Conservation (phyloP, 1,140 invertebrate genomes). For the Caenorhabditis remanei region DNA sequence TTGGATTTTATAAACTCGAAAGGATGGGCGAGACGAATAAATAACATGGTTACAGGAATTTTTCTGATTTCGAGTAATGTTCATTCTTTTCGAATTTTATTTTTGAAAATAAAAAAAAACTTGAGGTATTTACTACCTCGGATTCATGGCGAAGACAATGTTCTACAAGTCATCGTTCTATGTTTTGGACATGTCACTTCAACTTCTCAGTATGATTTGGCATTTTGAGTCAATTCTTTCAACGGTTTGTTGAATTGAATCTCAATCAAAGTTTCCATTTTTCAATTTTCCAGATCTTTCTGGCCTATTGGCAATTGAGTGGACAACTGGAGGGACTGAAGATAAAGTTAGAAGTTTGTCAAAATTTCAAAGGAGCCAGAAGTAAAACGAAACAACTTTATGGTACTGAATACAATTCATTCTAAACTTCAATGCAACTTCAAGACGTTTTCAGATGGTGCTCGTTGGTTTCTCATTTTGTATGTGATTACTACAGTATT, state of each 20-base stretch:
- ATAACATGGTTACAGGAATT: neutral
- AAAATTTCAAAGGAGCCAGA: neutral
- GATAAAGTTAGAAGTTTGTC: neutral
- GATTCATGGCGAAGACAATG: constrained; percentile 10
- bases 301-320: neutral
- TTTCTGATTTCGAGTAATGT: constrained; percentile 10
- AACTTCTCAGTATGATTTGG: constrained; percentile 28
- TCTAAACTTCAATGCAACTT: neutral
- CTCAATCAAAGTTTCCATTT: neutral
- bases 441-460: neutral
- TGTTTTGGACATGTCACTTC: neutral
- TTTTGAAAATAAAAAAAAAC: neutral
- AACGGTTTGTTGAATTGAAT: neutral
- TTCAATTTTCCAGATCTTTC: neutral
- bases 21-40: neutral
- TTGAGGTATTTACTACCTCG: constrained; percentile 10
- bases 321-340: neutral
- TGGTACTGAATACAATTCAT: neutral
- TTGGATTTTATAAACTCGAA: constrained; percentile 8
- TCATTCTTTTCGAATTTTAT: neutral
- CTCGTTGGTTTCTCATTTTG: neutral
- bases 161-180: constrained; percentile 9
- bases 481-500: neutral
- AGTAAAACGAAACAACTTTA: neutral
- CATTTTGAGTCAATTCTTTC: constrained; percentile 17